phyloP scores from a whole-genome alignment of 2,888 invertebrate species.

The Euspilapteryx auroguttella region DNA sequence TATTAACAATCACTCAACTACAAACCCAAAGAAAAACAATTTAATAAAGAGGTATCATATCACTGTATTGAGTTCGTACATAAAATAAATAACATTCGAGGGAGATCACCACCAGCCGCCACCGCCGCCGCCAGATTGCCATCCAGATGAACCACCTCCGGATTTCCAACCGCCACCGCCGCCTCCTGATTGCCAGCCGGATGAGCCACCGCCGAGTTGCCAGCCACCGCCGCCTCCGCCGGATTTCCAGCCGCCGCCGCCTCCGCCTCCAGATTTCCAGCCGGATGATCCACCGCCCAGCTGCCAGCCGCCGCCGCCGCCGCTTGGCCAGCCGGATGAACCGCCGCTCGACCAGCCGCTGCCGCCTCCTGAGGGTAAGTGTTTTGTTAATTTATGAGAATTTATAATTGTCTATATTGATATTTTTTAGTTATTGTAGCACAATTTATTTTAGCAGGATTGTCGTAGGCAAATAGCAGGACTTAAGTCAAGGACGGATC shows the following conservation, averaged over 20 bases:
- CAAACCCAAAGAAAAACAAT: too few species aligned
- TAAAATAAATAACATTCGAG: too few species aligned
- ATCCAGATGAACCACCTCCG: constrained; percentile 19
- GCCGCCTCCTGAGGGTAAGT: constrained; percentile 6
- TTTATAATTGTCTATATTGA: too few species aligned
- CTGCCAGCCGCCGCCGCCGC: constrained; percentile 5
- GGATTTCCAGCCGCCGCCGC: constrained; percentile 1
- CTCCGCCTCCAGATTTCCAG: not conserved
- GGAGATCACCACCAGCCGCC: constrained; percentile 8
- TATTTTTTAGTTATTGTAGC: too few species aligned
- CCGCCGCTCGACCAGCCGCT: constrained; percentile 5
- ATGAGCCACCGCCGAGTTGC: constrained; percentile 4
- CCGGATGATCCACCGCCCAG: not conserved
- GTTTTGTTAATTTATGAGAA: too few species aligned
- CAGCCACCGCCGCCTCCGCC: constrained; percentile 4
- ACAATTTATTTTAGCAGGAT: too few species aligned
- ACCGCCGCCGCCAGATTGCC: constrained; percentile 24
- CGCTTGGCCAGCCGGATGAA: constrained; percentile 5
- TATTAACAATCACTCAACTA: too few species aligned
- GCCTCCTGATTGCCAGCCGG: constrained; percentile 3
- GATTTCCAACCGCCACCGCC: constrained; percentile 6
- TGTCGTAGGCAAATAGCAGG: too few species aligned
- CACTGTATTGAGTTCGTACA: too few species aligned
- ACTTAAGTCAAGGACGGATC: too few species aligned
- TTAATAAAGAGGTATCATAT: too few species aligned